Conservation (phyloP, 2,113 vertebrate species). For the Hyaena hyaena region DNA sequence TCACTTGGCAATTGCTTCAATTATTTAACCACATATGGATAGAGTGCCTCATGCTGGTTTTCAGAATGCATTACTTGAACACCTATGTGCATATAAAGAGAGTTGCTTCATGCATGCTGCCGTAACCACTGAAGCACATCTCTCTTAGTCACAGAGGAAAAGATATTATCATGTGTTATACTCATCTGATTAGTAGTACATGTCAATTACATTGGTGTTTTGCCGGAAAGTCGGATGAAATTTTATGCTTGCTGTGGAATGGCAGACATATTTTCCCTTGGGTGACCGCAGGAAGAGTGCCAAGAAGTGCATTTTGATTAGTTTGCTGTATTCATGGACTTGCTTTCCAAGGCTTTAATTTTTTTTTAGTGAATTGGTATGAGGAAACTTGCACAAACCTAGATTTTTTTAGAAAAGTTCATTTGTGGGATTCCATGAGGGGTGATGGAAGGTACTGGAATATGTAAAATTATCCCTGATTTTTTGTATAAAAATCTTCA, state of each 20-base stretch:
- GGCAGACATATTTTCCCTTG: conserved; percentile 54
- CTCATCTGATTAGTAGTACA: conserved; percentile 65
- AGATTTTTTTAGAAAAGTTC: neutral
- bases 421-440: neutral
- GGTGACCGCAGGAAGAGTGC: conserved; percentile 31
- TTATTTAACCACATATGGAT: conserved; percentile 41
- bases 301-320: conserved; percentile 48
- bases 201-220: conserved; percentile 67
- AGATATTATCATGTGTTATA: conserved; percentile 50
- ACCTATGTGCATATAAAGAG: conserved; percentile 33
- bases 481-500: neutral
- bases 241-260: conserved; percentile 29
- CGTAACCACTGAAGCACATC: conserved; percentile 44
- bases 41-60: neutral
- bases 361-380: neutral
- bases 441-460: neutral
- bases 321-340: neutral
- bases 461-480: neutral
- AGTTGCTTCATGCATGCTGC: neutral
- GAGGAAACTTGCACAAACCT: neutral
- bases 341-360: neutral
- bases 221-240: conserved; percentile 21
- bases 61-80: neutral
- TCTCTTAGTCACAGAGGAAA: conserved; percentile 62
- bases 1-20: conserved; percentile 17